Evolutionary conservation across 2,888 invertebrate genomes (phyloP), one percentile per base, ranked within the genome.

Genomic region (Chrysomela aeneicollis): DNA sequence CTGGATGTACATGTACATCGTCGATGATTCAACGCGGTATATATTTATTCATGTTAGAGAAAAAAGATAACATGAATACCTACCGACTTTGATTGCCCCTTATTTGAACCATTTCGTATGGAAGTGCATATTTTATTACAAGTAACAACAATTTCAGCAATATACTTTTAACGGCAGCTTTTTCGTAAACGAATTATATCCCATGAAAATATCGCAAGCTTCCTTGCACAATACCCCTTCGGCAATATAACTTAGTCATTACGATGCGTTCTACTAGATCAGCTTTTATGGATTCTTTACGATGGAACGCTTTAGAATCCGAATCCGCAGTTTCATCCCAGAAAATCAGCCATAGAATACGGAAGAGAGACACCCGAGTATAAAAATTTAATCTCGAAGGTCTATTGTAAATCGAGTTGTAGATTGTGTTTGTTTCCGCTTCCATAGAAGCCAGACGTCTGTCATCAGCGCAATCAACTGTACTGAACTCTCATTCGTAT

Each of bases 251-350:
- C 77, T 75, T 73, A 71, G 75, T 72, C 77, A 76, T 77, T 78
- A 77, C 76, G 75, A 76, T 75, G 76, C 74, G 76, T 78, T 78
- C 77, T 77, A 78, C 73, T 78, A 77, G 77, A 78, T 78, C 77
- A 77, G 75, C 74, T 78, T 78, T 78, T 78, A 78, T 77, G 76
- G 69, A 73, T 73, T 76, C 77, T 78, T 78, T 78, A 78, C 77
- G 78, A 78, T 71, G 69, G 68, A 64, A 72, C 66, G 73, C 72
- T 76, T 73, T 73, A 71, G 73, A 74, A 70, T 71, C 72, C 69
- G 72, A 72, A 70, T 68, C 64, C 68, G 69, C 66, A 67, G 71
- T 72, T 66, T 70, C 71, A 74, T 75, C 74, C 68, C 68, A 64
- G 70, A 71, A 42, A 74, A 76, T 75, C 74, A 71, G 73, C 65